Conservation (phyloP, 2,113 vertebrate genomes). For the Ictalurus punctatus region DNA sequence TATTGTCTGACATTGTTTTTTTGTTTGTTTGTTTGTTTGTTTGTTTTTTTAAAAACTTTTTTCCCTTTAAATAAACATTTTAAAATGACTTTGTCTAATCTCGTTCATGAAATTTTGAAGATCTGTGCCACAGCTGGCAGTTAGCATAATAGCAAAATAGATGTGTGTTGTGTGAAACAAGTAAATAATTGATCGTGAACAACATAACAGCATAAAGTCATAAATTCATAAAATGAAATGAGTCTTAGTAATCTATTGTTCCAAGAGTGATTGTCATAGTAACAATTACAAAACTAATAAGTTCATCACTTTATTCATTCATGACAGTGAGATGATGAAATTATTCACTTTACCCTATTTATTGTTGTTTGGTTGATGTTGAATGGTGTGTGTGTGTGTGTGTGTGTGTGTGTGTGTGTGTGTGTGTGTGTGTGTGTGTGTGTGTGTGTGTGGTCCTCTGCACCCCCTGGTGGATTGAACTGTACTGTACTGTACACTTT, state of each 20-base stretch:
- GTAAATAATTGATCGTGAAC: neutral
- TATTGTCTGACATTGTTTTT: constrained; percentile 60
- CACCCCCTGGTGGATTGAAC: neutral
- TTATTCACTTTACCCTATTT: neutral
- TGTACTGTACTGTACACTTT: neutral
- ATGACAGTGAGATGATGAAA: neutral
- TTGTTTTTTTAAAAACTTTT: neutral
- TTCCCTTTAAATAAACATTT: constrained; percentile 60
- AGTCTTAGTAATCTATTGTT: neutral
- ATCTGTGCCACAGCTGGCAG: neutral
- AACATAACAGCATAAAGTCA: neutral
- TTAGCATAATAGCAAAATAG: neutral
- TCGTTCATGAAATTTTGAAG: neutral
- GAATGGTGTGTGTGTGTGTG: neutral
- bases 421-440: neutral
- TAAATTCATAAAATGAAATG: neutral
- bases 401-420: neutral
- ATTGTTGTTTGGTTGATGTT: neutral
- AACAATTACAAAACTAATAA: neutral
- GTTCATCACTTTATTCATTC: neutral
- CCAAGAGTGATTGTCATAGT: neutral
- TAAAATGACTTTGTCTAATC: constrained; percentile 25
- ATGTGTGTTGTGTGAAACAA: neutral
- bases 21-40: constrained; percentile 31
- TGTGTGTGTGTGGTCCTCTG: neutral